Conservation (phyloP, 2,797 vertebrate species). For the Alexandromys oeconomus region DNA sequence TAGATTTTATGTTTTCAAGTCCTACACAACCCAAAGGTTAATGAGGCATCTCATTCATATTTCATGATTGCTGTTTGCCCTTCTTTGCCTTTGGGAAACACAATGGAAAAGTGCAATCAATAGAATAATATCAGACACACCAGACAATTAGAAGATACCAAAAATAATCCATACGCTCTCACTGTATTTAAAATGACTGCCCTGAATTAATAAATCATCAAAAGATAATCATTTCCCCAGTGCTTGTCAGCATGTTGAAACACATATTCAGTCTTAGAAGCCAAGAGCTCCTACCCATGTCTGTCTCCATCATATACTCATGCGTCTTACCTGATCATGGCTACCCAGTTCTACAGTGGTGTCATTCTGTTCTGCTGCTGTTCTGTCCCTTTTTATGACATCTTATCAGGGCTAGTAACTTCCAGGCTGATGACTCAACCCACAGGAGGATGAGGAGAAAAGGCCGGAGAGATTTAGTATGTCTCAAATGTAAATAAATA, state of each 20-base stretch:
- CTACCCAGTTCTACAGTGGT: not conserved
- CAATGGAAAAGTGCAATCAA: constrained; percentile 63
- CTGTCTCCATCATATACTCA: not conserved
- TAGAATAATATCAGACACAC: constrained; percentile 77
- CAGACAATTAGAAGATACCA: constrained; percentile 75
- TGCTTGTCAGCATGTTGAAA: not conserved
- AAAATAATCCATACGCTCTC: constrained; percentile 74
- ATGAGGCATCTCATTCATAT: constrained; percentile 87
- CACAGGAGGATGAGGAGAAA: not conserved
- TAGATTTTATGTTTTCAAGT: constrained; percentile 75
- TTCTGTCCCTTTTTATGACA: not conserved
- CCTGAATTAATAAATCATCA: constrained; percentile 79
- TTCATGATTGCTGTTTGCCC: constrained; percentile 84
- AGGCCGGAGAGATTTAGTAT: constrained; percentile 39
- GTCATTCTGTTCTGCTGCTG: not conserved
- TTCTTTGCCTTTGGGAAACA: constrained; percentile 78
- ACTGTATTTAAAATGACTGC: constrained; percentile 73
- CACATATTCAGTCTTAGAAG: not conserved
- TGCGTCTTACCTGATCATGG: not conserved
- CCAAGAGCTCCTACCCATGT: not conserved
- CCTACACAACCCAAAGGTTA: constrained; percentile 85
- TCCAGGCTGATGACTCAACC: not conserved
- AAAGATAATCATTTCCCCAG: constrained; percentile 50
- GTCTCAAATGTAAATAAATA: constrained; percentile 15
- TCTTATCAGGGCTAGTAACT: constrained; percentile 5